Evolutionary conservation across 2,888 invertebrate genomes (phyloP), one percentile per base, ranked within the genome.

Genomic region (Mechanitis messenoides): DNA sequence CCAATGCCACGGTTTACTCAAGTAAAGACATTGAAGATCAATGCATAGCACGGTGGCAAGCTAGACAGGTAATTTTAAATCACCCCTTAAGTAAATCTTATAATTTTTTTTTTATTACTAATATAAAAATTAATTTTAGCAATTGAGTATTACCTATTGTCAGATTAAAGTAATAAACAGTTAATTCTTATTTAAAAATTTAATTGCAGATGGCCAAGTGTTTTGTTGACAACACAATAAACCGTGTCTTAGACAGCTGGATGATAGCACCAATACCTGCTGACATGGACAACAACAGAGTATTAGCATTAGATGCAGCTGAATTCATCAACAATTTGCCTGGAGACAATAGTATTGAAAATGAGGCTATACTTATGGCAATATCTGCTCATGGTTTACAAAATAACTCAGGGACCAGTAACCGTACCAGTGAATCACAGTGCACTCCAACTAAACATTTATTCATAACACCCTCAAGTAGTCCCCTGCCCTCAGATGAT

Each of bases 311-410:
- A 53, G 84, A 89, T 70, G 89, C 91, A 45, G 85, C 88, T 28
- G 91, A 92, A 63, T 90, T 91, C 63, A 85, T 92, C 20, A 92
- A 92, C 68, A 89, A 92, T 68, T 78, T 90, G 46, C 90, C 91
- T 7, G 89, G 86, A 53, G 91, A 91, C 66, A 91, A 92, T 45
- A 91, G 91, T 63, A 90, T 94, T 74, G 94, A 94, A 81, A 93
- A 94, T 74, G 93, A 93, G 76, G 94, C 94, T 1, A 94, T 94
- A 60, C 82, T 93, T 42, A 94, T 94, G 94, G 94, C 94, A 3
- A 94, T 94, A 71, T 92, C 92, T 60, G 93, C 93, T 58, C 93
- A 94, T 74, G 94, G 94, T 0, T 80, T 94, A 62, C 93, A 92
- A 69, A 88, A 85, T 67, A 81, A 82, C 55, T 76, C 78, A 11